Base-by-base conservation (phyloP, 2,797 vertebrate species). In the Myotis vivesi region DNA sequence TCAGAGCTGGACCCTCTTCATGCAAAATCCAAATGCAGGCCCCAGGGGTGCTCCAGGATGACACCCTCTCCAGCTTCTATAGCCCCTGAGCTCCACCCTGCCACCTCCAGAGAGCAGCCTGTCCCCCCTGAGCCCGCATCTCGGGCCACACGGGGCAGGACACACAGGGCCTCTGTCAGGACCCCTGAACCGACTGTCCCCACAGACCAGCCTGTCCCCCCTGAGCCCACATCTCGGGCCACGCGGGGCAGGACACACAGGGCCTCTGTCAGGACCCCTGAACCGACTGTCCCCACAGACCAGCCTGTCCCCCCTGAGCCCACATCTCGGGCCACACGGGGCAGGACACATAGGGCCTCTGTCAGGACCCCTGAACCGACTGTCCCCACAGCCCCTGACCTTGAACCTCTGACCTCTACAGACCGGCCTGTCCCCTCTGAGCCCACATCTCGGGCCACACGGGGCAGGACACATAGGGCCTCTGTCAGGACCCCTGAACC, bases 401-500 rank as follows among this genome's bases (percentile, higher is more conserved):
- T n/a, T n/a, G n/a, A n/a, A n/a, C n/a, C n/a, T n/a, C n/a, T n/a
- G n/a, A n/a, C n/a, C n/a, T n/a, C n/a, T n/a, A n/a, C n/a, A 87
- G 62, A 88, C 11, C 82, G 92, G 23, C 22, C 49, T 89, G 19
- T 69, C 57, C 72, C 51, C 11, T 51, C 57, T 7, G 23, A 57
- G 19, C 30, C 11, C 19, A 44, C 30, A 57, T 69, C 87, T 57
- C n/a, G 2, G 30, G 9, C 53, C 22, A 85, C 83, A 44, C 36
- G 22, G 33, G 59, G 41, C 13, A 82, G 82, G 38, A 36, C 36
- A 82, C 66, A 15, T 11, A 95, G 51, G 23, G 71, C 87, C 6
- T 93, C 91, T 46, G 19, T 72, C 30, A 95, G 77, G 46, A 91
- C 55, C 4, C 23, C 69, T n/a, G 73, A 96, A 59, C 20, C 76